A percentile compares a stretch with the other conserved stretches of the same genome.
Evolutionary conservation across 2,888 invertebrate genomes (phyloP).

Genomic region (Scelioninae gen. 1): DNA sequence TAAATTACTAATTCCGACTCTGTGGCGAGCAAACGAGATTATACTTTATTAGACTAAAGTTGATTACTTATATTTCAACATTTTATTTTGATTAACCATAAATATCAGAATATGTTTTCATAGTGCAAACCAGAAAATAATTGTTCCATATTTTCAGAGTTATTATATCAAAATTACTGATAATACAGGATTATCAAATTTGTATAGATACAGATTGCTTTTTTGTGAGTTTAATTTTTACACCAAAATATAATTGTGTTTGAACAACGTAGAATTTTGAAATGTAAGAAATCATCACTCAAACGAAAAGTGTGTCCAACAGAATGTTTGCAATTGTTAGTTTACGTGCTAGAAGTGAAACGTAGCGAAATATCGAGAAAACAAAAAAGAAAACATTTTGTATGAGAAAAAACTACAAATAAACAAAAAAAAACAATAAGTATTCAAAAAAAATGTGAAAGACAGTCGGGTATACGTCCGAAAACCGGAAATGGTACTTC

Average conservation of each 20-base stretch:
- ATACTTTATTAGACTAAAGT: conserved; percentile 68
- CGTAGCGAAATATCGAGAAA: conserved; percentile 71
- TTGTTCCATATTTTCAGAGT: too few relatives aligned
- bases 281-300: conserved; percentile 31
- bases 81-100: conserved; percentile 8
- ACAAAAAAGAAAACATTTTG: conserved; percentile 66
- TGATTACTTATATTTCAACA: conserved; percentile 18
- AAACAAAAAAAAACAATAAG: conserved; percentile 39
- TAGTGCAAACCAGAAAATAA: too few relatives aligned
- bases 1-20: conserved; percentile 66
- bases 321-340: conserved; percentile 69
- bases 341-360: conserved; percentile 76
- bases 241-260: too few relatives aligned
- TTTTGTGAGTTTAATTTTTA: too few relatives aligned
- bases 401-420: conserved; percentile 58
- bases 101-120: too few relatives aligned
- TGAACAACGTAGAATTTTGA: conserved; percentile 8
- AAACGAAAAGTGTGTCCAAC: conserved; percentile 64
- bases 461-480: conserved; percentile 70
- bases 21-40: conserved; percentile 64
- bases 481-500: conserved; percentile 79
- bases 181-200: too few relatives aligned
- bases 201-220: too few relatives aligned
- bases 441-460: conserved; percentile 51
- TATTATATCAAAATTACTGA: too few relatives aligned